Conservation (phyloP, 2,113 vertebrate species). For the Albula goreensis region DNA sequence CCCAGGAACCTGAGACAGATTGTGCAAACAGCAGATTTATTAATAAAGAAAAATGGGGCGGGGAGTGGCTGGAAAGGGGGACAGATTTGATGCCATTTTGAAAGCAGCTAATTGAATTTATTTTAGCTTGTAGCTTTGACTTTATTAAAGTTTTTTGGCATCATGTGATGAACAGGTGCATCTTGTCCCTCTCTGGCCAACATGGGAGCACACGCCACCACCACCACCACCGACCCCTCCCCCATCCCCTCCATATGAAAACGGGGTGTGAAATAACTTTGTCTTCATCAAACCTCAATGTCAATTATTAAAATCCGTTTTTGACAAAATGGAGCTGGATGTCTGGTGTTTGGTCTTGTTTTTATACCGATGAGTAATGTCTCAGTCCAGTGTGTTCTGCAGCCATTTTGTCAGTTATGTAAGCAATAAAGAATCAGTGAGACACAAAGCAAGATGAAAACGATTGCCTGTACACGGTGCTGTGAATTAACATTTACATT, state of each 20-base stretch:
- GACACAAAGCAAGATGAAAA: neutral
- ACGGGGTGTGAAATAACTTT: conserved; percentile 54
- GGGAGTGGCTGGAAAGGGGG: conserved; percentile 32
- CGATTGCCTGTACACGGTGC: neutral
- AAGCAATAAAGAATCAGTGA: neutral
- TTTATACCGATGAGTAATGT: neutral
- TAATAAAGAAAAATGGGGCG: conserved; percentile 42
- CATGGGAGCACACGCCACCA: conserved; percentile 30
- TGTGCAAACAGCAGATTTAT: conserved; percentile 58
- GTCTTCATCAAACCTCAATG: conserved; percentile 48
- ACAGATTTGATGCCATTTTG: conserved; percentile 53
- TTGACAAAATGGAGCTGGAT: conserved; percentile 59
- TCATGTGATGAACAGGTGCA: conserved; percentile 61
- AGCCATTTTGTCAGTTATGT: neutral
- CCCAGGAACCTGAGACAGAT: conserved; percentile 41
- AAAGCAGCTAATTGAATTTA: conserved; percentile 61
- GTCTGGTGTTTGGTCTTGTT: neutral
- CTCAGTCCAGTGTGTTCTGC: neutral
- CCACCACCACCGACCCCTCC: neutral
- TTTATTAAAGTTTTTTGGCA: conserved; percentile 57
- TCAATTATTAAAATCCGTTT: conserved; percentile 64
- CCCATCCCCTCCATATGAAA: conserved; percentile 45
- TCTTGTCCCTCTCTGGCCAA: conserved; percentile 42
- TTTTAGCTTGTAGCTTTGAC: conserved; percentile 55
- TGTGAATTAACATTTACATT: neutral